Evolutionary conservation across 2,797 vertebrate species (phyloP).

Genomic region (Peromyscus aztecus): DNA sequence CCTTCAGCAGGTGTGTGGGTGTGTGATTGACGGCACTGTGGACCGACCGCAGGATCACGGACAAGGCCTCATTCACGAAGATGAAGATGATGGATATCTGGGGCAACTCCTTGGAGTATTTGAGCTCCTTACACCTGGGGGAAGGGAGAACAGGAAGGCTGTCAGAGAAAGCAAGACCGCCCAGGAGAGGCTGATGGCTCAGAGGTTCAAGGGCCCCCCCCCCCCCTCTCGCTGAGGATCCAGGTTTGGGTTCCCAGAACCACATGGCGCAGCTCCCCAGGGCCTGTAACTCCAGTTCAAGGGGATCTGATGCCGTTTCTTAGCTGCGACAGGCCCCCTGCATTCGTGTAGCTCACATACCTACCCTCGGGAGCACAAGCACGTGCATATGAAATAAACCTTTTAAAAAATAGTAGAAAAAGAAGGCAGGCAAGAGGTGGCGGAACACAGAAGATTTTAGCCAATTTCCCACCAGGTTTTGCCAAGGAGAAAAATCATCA

Average conservation of each 20-base stretch:
- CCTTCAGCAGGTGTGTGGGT: conserved; percentile 95
- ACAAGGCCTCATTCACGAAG: conserved; percentile 98
- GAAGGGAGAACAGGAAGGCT: background rate
- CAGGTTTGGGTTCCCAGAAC: background rate
- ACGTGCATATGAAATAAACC: background rate
- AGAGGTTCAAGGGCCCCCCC: background rate
- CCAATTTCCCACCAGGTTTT: accelerated
- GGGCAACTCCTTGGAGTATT: conserved; percentile 94
- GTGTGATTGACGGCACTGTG: conserved; percentile 98
- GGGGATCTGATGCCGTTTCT: background rate
- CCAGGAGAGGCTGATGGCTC: background rate
- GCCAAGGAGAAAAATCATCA: accelerated
- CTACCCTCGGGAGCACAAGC: too few species aligned
- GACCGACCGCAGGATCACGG: conserved; percentile 97
- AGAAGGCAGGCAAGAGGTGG: background rate
- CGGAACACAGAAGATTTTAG: accelerated
- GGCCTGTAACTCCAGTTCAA: background rate
- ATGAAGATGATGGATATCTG: conserved; percentile 99
- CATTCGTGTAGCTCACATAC: background rate
- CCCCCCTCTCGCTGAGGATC: background rate
- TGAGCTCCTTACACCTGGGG: conserved; percentile 94
- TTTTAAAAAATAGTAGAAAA: background rate
- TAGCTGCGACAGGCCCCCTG: background rate
- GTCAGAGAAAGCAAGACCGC: background rate
- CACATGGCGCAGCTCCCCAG: background rate